Conservation (phyloP, 1,140 invertebrate species). For the Sipha flava region DNA sequence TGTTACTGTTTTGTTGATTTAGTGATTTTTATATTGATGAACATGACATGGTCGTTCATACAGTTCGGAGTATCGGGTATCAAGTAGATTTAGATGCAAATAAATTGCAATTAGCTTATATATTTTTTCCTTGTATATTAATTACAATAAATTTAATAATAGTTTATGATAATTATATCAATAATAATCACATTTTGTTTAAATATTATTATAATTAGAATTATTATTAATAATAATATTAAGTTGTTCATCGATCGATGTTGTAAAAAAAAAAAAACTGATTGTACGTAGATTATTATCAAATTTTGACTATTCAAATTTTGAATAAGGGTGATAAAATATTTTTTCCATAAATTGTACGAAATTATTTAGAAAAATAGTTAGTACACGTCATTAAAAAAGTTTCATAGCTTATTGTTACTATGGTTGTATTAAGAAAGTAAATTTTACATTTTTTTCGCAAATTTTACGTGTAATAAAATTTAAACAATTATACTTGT, state of each 20-base stretch:
- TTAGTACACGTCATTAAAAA: neutral
- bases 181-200: neutral
- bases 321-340: neutral
- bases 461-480: neutral
- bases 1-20: slow-evolving; percentile 24
- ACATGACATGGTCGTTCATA: slow-evolving; percentile 31
- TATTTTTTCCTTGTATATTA: slow-evolving; percentile 7
- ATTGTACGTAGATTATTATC: neutral
- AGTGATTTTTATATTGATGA: slow-evolving; percentile 27
- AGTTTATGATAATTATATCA: neutral
- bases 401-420: slow-evolving; percentile 1
- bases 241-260: neutral
- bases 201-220: neutral
- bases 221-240: neutral
- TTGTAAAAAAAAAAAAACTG: neutral
- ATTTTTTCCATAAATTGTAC: neutral
- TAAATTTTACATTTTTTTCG: neutral
- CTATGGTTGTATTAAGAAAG: neutral
- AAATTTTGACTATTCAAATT: neutral
- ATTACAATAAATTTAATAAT: neutral
- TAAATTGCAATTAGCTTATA: slow-evolving; percentile 22
- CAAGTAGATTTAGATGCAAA: slow-evolving; percentile 31
- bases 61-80: slow-evolving; percentile 32
- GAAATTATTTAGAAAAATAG: neutral
- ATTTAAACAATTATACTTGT: neutral